Evolutionary conservation across 2,888 invertebrate genomes (phyloP).

Genomic region (Xestia c-nigrum): DNA sequence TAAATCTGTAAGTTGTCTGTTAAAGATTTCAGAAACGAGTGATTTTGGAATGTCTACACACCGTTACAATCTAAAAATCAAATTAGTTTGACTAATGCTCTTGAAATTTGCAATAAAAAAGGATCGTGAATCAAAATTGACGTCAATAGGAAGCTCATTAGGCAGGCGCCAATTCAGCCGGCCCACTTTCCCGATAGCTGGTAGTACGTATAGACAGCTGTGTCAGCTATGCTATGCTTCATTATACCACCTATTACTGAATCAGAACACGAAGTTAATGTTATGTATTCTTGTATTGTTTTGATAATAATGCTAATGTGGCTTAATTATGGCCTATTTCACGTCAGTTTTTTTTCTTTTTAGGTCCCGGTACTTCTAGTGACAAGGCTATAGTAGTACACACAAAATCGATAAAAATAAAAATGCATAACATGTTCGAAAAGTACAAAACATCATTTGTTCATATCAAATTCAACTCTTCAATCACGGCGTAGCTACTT

Average conservation of each 20-base stretch:
- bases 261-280: too few species aligned
- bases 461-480: neutral
- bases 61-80: conserved; percentile 28
- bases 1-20: neutral
- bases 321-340: too few species aligned
- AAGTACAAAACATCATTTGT: neutral
- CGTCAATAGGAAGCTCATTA: conserved; percentile 58
- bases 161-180: conserved; percentile 33
- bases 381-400: too few species aligned
- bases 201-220: conserved; percentile 18
- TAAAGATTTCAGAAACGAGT: neutral
- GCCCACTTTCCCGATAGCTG: conserved; percentile 16
- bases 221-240: neutral
- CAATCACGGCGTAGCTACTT: neutral
- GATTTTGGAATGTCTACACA: neutral
- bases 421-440: neutral
- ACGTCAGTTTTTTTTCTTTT: too few species aligned
- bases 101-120: conserved; percentile 36
- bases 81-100: conserved; percentile 35
- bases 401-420: neutral
- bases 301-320: too few species aligned
- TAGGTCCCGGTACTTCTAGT: too few species aligned
- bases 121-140: conserved; percentile 59
- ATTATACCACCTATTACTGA: too few species aligned
- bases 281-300: too few species aligned